These are phyloP conservation scores for Drosophila austrosaltans DNA, from an alignment of 2,888 invertebrate species.

Conservation along the genomic window DNA sequence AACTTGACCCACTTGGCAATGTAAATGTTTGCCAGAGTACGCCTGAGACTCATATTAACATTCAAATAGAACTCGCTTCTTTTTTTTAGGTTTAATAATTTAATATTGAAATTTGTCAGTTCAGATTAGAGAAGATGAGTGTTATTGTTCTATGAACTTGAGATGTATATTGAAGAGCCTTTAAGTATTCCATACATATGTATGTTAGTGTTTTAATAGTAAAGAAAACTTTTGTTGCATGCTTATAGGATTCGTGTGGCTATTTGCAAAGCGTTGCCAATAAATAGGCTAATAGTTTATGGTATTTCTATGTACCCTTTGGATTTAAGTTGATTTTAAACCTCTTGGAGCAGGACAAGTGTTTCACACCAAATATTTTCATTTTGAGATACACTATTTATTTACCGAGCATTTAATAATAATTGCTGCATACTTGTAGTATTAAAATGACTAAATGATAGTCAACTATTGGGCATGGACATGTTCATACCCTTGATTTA, in stretches of 20 bases:
- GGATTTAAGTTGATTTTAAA: neutral
- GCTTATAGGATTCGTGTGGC: neutral
- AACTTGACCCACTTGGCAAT: conserved; percentile 7
- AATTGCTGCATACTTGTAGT: no score
- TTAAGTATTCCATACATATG: neutral
- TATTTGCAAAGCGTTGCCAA: neutral
- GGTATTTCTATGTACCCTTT: neutral
- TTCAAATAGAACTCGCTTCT: neutral
- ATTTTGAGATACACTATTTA: no score
- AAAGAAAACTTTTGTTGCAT: neutral
- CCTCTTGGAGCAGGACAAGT: no score
- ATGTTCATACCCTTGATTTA: no score
- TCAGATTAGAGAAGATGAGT: no score
- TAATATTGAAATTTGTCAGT: neutral
- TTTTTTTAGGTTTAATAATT: neutral
- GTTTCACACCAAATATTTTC: no score
- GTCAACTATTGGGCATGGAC: no score
- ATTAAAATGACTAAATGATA: no score
- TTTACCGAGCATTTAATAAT: no score
- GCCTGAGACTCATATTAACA: neutral
- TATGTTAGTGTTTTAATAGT: neutral
- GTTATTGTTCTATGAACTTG: no score
- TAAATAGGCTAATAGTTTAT: neutral
- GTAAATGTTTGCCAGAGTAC: neutral
- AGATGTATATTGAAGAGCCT: neutral